Evolutionary conservation across 2,797 vertebrate genomes (phyloP).

Genomic region (Ataeniobius toweri): DNA sequence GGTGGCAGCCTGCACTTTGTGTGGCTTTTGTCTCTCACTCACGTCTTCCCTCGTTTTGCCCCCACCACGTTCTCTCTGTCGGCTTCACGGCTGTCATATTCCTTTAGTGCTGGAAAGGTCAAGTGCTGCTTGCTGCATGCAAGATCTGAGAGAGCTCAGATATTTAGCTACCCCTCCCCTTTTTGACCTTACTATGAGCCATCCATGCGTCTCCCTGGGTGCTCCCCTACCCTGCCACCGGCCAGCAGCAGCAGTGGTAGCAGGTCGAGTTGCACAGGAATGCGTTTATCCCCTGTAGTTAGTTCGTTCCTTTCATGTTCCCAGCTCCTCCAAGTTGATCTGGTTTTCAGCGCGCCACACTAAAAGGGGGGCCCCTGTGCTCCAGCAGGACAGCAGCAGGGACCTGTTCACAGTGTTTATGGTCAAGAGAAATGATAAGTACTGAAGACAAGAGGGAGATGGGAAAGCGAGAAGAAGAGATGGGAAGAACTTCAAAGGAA

Average conservation of each 20-base stretch:
- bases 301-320: conserved; percentile 69
- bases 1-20: conserved; percentile 84
- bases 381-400: conserved; percentile 58
- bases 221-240: conserved; percentile 64
- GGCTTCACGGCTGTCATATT: conserved; percentile 86
- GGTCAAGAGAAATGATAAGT: conserved; percentile 66
- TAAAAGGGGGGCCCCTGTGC: conserved; percentile 43
- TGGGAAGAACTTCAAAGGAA: conserved; percentile 55
- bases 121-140: conserved; percentile 82
- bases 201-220: conserved; percentile 63
- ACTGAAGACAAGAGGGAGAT: conserved; percentile 58
- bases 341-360: conserved; percentile 59
- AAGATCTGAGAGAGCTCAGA: conserved; percentile 80
- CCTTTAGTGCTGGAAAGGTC: conserved; percentile 85
- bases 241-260: conserved; percentile 61
- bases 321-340: conserved; percentile 61
- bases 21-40: conserved; percentile 82
- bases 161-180: conserved; percentile 53
- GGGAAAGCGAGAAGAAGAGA: conserved; percentile 42
- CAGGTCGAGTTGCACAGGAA: conserved; percentile 66
- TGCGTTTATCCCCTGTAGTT: conserved; percentile 75
- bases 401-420: conserved; percentile 65
- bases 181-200: conserved; percentile 61
- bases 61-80: conserved; percentile 65
- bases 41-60: conserved; percentile 38